Percentiles rank a stretch among this genome's conserved stretches.
Evolutionary conservation across 2,888 invertebrate genomes (phyloP).

Genomic region (Andrena bucephala): DNA sequence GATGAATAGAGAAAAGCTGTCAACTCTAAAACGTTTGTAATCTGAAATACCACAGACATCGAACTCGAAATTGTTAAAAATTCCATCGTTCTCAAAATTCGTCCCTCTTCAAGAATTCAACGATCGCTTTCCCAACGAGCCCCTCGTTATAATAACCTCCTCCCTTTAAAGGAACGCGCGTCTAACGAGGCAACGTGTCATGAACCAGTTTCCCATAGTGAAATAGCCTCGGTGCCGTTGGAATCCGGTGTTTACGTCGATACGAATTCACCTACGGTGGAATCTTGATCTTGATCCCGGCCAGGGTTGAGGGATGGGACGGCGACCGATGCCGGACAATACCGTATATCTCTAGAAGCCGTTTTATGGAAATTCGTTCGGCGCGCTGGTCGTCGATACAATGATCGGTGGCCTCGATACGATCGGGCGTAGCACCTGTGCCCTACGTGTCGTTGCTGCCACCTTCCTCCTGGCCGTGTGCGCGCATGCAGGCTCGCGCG

Average conservation of each 20-base stretch:
- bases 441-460: conserved; percentile 79
- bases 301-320: conserved; percentile 70
- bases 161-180: background rate
- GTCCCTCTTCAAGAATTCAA: background rate
- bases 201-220: conserved; percentile 42
- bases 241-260: conserved; percentile 78
- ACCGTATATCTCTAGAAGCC: conserved; percentile 74
- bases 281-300: conserved; percentile 77
- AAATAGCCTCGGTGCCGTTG: conserved; percentile 17
- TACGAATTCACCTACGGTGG: conserved; percentile 70
- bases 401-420: conserved; percentile 83
- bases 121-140: background rate
- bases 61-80: background rate
- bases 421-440: conserved; percentile 82
- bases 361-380: conserved; percentile 83
- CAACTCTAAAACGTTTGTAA: background rate
- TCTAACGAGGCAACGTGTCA: conserved; percentile 16
- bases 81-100: background rate
- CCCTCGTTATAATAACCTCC: background rate
- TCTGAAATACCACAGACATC: background rate
- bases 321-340: conserved; percentile 67
- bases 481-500: conserved; percentile 25
- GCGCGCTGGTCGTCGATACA: conserved; percentile 79
- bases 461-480: conserved; percentile 44
- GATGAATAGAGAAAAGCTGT: background rate